These are phyloP conservation scores for Netelia melanura DNA, from an alignment of 2,888 invertebrate species.

Conservation along the genomic window DNA sequence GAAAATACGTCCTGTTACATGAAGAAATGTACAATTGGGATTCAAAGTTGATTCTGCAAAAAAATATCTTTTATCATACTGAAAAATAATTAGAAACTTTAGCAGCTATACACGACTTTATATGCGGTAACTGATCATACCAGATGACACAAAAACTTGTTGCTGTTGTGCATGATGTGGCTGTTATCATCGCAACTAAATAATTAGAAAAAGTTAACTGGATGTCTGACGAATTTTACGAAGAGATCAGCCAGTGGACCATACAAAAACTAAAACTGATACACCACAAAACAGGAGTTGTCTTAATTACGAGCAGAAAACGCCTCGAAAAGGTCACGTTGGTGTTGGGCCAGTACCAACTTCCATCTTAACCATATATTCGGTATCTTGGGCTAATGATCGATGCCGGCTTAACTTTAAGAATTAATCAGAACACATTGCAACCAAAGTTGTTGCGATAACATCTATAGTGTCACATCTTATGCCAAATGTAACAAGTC, in stretches of 20 bases:
- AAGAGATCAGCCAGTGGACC: slow-evolving; percentile 8
- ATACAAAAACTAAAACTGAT: slow-evolving; percentile 72
- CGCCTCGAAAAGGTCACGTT: slow-evolving; percentile 47
- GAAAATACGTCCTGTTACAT: no score
- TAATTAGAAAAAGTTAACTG: slow-evolving; percentile 44
- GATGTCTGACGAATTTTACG: slow-evolving; percentile 2
- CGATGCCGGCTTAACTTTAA: slow-evolving; percentile 67
- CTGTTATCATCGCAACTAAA: slow-evolving; percentile 56
- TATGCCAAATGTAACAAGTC: slow-evolving; percentile 71
- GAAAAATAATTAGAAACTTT: background rate
- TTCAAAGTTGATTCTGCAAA: no score
- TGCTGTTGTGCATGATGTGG: slow-evolving; percentile 59
- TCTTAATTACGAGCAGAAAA: slow-evolving; percentile 67
- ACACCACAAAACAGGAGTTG: slow-evolving; percentile 69
- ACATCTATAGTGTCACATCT: slow-evolving; percentile 55
- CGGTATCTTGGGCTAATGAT: slow-evolving; percentile 71
- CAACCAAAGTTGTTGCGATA: slow-evolving; percentile 54
- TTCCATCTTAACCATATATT: slow-evolving; percentile 66
- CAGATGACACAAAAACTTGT: slow-evolving; percentile 13
- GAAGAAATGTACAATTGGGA: no score
- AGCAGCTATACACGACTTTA: slow-evolving; percentile 62
- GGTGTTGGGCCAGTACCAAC: slow-evolving; percentile 44
- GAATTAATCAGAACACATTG: slow-evolving; percentile 44
- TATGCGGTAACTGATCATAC: slow-evolving; percentile 44
- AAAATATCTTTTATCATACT: no score